phyloP scores from a whole-genome alignment of 2,113 vertebrate genomes.

The Albula goreensis region DNA sequence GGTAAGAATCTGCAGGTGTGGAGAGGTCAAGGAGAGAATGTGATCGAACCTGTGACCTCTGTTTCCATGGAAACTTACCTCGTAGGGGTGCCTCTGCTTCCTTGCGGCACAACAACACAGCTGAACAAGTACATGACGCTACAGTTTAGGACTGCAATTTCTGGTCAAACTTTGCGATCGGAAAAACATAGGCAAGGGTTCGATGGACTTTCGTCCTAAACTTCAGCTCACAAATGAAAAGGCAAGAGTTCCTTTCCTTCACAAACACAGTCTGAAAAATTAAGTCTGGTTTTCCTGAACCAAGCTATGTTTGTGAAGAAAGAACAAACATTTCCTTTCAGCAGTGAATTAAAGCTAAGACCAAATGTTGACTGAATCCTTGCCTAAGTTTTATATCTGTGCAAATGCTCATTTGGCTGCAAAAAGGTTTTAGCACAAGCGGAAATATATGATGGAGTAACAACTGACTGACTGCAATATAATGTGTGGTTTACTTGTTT shows the following conservation, averaged over 20 bases:
- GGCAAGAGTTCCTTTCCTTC: no score
- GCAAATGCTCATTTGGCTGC: neutral
- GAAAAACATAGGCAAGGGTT: neutral
- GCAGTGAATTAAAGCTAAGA: no score
- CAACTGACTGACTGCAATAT: neutral
- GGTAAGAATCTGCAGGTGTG: neutral
- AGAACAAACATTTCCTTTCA: no score
- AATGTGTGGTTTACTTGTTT: conserved; percentile 53
- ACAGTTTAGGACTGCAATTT: neutral
- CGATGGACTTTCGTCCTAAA: no score
- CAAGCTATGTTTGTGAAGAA: no score
- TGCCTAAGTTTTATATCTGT: neutral
- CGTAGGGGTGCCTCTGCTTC: neutral
- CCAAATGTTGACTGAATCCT: no score
- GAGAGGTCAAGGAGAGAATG: conserved; percentile 9
- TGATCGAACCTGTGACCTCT: neutral
- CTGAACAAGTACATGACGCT: neutral
- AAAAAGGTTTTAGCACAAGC: neutral
- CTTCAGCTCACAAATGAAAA: no score
- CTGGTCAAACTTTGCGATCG: neutral
- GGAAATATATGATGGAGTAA: no score
- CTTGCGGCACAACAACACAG: neutral
- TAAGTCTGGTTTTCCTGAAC: no score
- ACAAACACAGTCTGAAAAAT: no score
- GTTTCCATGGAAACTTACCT: neutral